These are phyloP conservation scores for Tinamus guttatus DNA, from an alignment of 2,113 vertebrate species.

Conservation along the genomic window DNA sequence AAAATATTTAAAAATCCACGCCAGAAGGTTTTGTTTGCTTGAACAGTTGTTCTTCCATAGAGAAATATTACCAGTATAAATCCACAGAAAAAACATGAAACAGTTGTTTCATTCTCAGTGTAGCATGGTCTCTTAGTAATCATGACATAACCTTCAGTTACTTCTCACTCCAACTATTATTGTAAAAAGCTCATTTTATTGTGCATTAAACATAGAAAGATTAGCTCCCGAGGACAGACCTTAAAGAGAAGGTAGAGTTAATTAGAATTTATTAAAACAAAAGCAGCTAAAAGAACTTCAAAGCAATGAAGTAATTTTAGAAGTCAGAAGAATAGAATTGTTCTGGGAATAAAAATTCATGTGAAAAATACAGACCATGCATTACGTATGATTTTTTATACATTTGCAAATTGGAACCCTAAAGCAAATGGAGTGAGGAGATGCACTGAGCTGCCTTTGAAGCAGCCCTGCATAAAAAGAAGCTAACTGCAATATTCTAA, in stretches of 20 bases:
- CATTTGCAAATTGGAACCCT: not conserved
- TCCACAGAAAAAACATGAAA: not conserved
- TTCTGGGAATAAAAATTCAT: not conserved
- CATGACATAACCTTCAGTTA: not conserved
- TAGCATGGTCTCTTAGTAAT: not conserved
- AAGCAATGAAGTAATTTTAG: not conserved
- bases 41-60: not conserved
- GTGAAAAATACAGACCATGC: not conserved
- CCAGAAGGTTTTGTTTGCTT: not conserved
- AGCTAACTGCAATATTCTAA: not conserved
- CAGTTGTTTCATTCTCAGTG: not conserved
- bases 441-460: not conserved
- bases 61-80: not conserved
- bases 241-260: not conserved
- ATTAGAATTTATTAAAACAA: conserved; percentile 36
- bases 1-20: not conserved
- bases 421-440: not conserved
- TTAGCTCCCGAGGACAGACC: not conserved
- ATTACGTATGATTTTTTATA: not conserved
- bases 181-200: not conserved
- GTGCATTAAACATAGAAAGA: not conserved
- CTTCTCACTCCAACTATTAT: not conserved
- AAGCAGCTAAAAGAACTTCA: not conserved
- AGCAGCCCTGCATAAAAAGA: not conserved
- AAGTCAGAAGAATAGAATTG: not conserved